phyloP scores from a whole-genome alignment of 2,113 vertebrate genomes.

The Planiliza haematocheilus region DNA sequence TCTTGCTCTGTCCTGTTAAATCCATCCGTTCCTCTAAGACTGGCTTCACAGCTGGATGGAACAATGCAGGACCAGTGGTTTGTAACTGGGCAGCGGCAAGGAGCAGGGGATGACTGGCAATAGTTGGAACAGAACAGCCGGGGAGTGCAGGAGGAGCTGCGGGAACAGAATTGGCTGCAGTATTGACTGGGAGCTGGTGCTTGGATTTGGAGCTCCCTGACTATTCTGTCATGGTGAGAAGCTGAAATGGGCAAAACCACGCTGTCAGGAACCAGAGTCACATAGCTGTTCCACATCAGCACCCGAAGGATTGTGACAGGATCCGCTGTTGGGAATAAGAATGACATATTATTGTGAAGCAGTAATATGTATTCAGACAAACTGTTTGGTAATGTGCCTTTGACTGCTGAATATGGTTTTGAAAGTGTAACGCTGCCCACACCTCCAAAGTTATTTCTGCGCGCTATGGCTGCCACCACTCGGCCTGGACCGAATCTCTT shows the following conservation, averaged over 20 bases:
- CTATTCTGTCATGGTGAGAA: slow-evolving; percentile 77
- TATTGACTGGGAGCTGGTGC: not conserved
- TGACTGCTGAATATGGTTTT: slow-evolving; percentile 6
- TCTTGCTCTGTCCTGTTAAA: slow-evolving; percentile 41
- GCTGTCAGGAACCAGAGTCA: slow-evolving; percentile 72
- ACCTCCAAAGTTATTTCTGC: slow-evolving; percentile 78
- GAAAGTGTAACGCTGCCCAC: not conserved
- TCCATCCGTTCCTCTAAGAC: slow-evolving; percentile 24
- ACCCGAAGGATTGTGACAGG: slow-evolving; percentile 81
- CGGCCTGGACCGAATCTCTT: slow-evolving; percentile 87
- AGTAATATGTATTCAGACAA: not conserved
- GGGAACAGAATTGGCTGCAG: slow-evolving; percentile 31
- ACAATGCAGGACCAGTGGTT: slow-evolving; percentile 70
- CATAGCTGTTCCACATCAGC: slow-evolving; percentile 88
- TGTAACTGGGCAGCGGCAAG: slow-evolving; percentile 37
- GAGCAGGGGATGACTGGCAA: slow-evolving; percentile 22
- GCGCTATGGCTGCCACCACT: slow-evolving; percentile 78
- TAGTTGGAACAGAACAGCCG: slow-evolving; percentile 48
- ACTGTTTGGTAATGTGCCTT: not conserved
- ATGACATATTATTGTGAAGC: not conserved
- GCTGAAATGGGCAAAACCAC: slow-evolving; percentile 84
- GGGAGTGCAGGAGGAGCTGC: slow-evolving; percentile 12
- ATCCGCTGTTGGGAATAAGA: slow-evolving; percentile 68
- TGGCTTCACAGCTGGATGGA: slow-evolving; percentile 32
- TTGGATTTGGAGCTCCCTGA: slow-evolving; percentile 76